Base-by-base conservation (phyloP, 2,888 invertebrate genomes). In the Pocota personata region DNA sequence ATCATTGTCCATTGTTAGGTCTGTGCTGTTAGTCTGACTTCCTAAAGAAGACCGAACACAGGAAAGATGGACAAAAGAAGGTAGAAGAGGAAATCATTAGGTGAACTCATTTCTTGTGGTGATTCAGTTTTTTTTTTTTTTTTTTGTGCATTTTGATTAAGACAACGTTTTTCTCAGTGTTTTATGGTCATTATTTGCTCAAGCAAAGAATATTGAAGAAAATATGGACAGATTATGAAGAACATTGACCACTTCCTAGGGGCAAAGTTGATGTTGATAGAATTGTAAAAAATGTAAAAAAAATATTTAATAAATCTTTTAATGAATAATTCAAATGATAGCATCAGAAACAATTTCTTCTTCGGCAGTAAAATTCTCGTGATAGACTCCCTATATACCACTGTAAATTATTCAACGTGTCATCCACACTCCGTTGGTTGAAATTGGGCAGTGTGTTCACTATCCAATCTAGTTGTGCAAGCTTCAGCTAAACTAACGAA, bases 31-130 rank as follows among this genome's bases (percentile, higher is more conserved):
- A 3, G 30, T 32, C 19, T 1, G 19, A 64, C 46, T 46, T 64
- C 46, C 16, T 32, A 30, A 64, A 64, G 46, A 19, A 19, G 46
- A 46, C 30, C 46, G 19, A 46, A 16, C 16, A 8, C 12, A 19
- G 35, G 19, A 57, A 60, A 3, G 46, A 27, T 30, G 19, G 46
- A 48, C 30, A 32, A 30, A 48, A 64, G 46, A n/a, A 46, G 62
- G 30, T 46, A 46, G 19, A 32, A 27, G 6, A 27, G 62, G 46
- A 64, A 64, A 46, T 64, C 46, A 64, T 64, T 64, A 64, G 62
- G 7, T 64, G 46, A 64, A 48, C 62, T 64, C 62, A 64, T 64
- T 64, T 46, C 46, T 64, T 64, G 62, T 62, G 16, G 43, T 43
- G 43, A 62, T 62, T 64, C 30, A 32, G 24, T 40, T 37, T 58